phyloP scores from a whole-genome alignment of 2,888 invertebrate genomes.

The Heliconius cydno region DNA sequence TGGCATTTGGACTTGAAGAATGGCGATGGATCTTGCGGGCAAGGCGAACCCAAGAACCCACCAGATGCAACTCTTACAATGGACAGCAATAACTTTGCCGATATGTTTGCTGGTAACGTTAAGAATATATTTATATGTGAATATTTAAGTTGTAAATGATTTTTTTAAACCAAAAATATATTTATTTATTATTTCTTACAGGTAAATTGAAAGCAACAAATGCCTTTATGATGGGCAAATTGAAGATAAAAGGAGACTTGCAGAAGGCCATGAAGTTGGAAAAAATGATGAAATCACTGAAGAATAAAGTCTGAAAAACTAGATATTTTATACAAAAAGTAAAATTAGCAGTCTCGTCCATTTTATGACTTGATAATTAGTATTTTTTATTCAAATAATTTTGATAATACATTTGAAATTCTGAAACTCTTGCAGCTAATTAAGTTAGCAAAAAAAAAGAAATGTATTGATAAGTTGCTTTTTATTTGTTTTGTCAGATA shows the following conservation, averaged over 20 bases:
- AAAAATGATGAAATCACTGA: slow-evolving; percentile 92
- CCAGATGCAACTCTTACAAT: slow-evolving; percentile 94
- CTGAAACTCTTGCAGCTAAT: background rate
- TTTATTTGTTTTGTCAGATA: slow-evolving; percentile 3
- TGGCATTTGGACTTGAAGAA: slow-evolving; percentile 96
- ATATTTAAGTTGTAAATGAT: background rate
- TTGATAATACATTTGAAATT: background rate
- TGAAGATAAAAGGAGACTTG: slow-evolving; percentile 96
- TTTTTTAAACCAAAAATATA: background rate
- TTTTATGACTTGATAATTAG: background rate
- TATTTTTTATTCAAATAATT: background rate
- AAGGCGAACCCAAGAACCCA: slow-evolving; percentile 87
- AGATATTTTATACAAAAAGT: background rate
- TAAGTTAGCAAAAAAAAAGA: background rate
- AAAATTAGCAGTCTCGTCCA: background rate
- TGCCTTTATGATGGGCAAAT: slow-evolving; percentile 98
- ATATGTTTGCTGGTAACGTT: slow-evolving; percentile 88
- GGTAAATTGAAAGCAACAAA: slow-evolving; percentile 95
- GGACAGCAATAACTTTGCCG: slow-evolving; percentile 90
- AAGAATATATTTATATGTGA: background rate
- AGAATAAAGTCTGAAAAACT: slow-evolving; percentile 79
- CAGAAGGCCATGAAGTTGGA: slow-evolving; percentile 98
- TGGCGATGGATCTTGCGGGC: slow-evolving; percentile 90
- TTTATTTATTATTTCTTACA: slow-evolving; percentile 53
- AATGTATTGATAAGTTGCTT: background rate